Evolutionary conservation across 30 jellyfish, hydroid and myxozoan species (phyloP).

Genomic region (Haliclystus octoradiatus): DNA sequence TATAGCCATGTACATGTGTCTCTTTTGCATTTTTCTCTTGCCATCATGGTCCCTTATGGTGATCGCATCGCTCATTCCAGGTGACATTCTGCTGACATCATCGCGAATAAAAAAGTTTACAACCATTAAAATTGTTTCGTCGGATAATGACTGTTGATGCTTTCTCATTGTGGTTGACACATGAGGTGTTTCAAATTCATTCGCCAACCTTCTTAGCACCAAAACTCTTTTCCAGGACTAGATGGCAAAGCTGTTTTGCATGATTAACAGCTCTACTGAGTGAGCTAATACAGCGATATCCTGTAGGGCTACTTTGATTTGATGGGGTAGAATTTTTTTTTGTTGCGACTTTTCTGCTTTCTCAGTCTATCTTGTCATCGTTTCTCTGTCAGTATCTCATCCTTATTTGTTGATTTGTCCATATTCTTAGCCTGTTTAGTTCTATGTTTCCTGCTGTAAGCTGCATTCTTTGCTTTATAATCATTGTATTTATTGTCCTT

Average conservation of each 20-base stretch:
- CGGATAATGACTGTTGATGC: constrained; percentile 9
- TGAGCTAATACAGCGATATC: constrained; percentile 7
- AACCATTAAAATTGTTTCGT: constrained; percentile 6
- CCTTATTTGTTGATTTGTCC: constrained; percentile 10
- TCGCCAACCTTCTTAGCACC: too few species aligned
- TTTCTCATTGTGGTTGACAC: background rate
- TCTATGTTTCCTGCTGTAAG: constrained; percentile 1
- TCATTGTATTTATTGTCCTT: constrained; percentile 13
- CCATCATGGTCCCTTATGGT: constrained; percentile 17
- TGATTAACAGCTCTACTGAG: constrained; percentile 18
- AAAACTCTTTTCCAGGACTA: too few species aligned
- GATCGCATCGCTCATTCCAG: constrained; percentile 42
- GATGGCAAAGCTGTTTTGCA: constrained; percentile 5
- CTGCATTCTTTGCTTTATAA: constrained; percentile 9
- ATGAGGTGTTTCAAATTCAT: too few species aligned
- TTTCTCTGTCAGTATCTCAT: background rate
- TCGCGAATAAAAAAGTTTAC: constrained; percentile 20
- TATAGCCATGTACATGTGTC: constrained; percentile 26
- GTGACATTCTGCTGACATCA: too few species aligned
- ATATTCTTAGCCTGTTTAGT: background rate
- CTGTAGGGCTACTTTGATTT: too few species aligned
- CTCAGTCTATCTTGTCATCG: constrained; percentile 28
- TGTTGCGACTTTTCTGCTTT: constrained; percentile 7
- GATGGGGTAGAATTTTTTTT: constrained; percentile 5
- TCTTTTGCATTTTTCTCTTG: constrained; percentile 13